Percentiles rank a stretch among this genome's conserved stretches.
These are phyloP conservation scores for Sesia apiformis DNA, from an alignment of 2,888 invertebrate species.

Conservation along the genomic window DNA sequence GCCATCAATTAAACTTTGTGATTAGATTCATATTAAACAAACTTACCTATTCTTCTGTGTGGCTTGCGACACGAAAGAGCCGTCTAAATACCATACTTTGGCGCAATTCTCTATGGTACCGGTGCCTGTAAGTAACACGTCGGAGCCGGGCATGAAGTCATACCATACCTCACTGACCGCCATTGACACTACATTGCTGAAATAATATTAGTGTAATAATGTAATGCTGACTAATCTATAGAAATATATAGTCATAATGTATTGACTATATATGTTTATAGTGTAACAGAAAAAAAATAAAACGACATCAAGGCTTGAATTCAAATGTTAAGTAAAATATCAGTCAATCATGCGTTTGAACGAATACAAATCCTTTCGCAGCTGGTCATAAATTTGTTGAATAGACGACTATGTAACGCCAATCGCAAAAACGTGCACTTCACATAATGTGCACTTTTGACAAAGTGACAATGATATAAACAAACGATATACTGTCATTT, in stretches of 20 bases:
- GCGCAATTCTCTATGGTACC: conserved; percentile 49
- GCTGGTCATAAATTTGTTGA: not conserved
- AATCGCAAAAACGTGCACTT: too few relatives aligned
- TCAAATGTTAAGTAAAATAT: not conserved
- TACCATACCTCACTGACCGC: conserved; percentile 53
- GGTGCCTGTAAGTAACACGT: conserved; percentile 56
- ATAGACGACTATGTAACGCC: too few relatives aligned
- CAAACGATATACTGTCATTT: too few relatives aligned
- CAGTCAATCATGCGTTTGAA: too few relatives aligned
- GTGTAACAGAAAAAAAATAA: not conserved
- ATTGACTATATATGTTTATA: not conserved
- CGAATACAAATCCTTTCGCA: too few relatives aligned
- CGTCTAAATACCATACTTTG: conserved; percentile 61
- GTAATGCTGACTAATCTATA: not conserved
- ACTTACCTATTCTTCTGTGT: conserved; percentile 49
- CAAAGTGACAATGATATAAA: too few relatives aligned
- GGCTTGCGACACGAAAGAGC: conserved; percentile 45
- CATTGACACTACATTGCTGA: conserved; percentile 57
- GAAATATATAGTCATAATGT: not conserved
- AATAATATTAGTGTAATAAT: conserved; percentile 5
- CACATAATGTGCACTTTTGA: too few relatives aligned
- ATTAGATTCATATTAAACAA: not conserved
- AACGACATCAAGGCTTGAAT: not conserved
- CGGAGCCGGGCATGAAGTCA: conserved; percentile 50
- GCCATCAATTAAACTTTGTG: too few relatives aligned